These are phyloP conservation scores for Lytechinus pictus DNA, from an alignment of 35 echinoderm and acorn worm genomes.

Conservation along the genomic window DNA sequence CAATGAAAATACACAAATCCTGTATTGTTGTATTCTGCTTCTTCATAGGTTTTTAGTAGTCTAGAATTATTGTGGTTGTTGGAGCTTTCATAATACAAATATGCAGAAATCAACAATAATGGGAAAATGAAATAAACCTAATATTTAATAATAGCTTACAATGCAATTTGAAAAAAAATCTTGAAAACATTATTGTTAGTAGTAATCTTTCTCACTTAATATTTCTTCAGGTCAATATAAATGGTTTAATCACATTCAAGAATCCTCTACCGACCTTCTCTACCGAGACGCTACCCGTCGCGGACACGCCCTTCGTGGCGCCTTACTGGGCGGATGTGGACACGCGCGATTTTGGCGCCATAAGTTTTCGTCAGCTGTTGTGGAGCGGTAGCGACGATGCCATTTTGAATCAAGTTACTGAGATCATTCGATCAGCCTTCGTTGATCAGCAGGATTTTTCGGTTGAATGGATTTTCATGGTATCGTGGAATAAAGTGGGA, in stretches of 20 bases:
- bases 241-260: neutral
- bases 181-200: neutral
- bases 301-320: neutral
- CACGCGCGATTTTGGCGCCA: neutral
- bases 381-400: neutral
- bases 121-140: no score
- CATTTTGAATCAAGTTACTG: neutral
- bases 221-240: neutral
- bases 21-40: no score
- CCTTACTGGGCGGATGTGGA: neutral
- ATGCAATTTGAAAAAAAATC: no score
- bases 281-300: neutral
- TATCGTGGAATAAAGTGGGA: neutral
- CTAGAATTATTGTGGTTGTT: no score
- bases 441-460: neutral
- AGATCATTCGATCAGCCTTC: neutral
- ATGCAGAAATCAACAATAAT: no score
- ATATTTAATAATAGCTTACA: no score
- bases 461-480: neutral
- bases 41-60: no score
- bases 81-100: no score
- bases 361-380: neutral
- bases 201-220: neutral
- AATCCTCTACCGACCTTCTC: neutral
- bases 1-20: no score